Conservation (phyloP, 2,113 vertebrate species). For the Polyodon spathula region DNA sequence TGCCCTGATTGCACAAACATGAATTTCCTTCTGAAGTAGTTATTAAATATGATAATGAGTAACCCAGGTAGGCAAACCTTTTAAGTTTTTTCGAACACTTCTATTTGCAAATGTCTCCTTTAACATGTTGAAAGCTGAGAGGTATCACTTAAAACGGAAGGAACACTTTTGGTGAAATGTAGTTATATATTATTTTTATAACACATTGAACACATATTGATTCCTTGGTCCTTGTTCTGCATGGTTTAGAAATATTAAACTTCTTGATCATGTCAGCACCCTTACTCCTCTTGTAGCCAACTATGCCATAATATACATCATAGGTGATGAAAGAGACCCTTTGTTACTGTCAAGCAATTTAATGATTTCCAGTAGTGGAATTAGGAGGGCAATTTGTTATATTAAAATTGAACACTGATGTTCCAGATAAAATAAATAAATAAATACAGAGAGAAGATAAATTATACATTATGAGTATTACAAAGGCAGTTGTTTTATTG, state of each 20-base stretch:
- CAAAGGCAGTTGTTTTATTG: neutral
- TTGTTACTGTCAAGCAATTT: neutral
- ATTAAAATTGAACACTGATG: neutral
- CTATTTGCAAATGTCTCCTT: too few species aligned
- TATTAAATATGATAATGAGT: too few species aligned
- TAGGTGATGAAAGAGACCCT: neutral
- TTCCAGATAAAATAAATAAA: neutral
- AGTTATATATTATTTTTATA: slow-evolving; percentile 11
- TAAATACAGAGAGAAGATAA: neutral
- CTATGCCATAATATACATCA: neutral
- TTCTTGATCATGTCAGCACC: neutral
- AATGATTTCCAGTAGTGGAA: neutral
- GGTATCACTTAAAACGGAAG: slow-evolving; percentile 60
- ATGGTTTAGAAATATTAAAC: too few species aligned
- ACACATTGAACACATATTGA: too few species aligned
- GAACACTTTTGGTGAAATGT: slow-evolving; percentile 51
- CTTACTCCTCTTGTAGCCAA: neutral
- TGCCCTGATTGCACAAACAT: too few species aligned
- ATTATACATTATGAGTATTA: neutral
- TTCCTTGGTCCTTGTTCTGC: too few species aligned
- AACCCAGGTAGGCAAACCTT: too few species aligned
- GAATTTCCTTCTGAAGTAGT: too few species aligned
- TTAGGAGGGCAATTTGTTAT: neutral
- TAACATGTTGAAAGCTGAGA: too few species aligned
- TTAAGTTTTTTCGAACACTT: too few species aligned